These are phyloP conservation scores for Eulemur rubriventer DNA, from an alignment of 2,797 vertebrate genomes.

Conservation along the genomic window DNA sequence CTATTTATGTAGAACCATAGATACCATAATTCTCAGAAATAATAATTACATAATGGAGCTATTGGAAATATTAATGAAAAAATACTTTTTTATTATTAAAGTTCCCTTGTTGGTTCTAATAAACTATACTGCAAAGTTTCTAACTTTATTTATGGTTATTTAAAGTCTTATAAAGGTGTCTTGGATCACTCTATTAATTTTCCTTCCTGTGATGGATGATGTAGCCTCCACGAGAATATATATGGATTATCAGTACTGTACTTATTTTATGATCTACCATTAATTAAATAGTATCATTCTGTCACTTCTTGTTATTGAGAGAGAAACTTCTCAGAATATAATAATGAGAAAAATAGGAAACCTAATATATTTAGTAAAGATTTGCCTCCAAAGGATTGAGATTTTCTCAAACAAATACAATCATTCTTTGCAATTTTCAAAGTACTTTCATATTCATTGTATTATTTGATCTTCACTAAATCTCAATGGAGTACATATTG, in stretches of 20 bases:
- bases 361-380: background rate
- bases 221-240: background rate
- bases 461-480: slow-evolving; percentile 53
- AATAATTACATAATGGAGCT: background rate
- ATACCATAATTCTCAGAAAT: slow-evolving; percentile 10
- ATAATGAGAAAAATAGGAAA: slow-evolving; percentile 27
- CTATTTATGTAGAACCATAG: background rate
- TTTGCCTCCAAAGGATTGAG: background rate
- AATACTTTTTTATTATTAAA: background rate
- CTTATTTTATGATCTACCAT: slow-evolving; percentile 26
- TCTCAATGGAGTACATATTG: slow-evolving; percentile 31
- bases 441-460: background rate
- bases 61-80: slow-evolving; percentile 44
- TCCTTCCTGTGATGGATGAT: background rate
- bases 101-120: background rate
- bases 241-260: background rate
- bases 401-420: slow-evolving; percentile 47
- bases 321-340: background rate
- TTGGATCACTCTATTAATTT: slow-evolving; percentile 49
- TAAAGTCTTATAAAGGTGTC: background rate
- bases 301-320: background rate
- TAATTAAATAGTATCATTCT: slow-evolving; percentile 6
- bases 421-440: background rate
- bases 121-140: background rate
- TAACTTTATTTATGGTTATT: slow-evolving; percentile 38